Base-by-base conservation (phyloP, 2,113 vertebrate species). In the Zosterops lateralis region DNA sequence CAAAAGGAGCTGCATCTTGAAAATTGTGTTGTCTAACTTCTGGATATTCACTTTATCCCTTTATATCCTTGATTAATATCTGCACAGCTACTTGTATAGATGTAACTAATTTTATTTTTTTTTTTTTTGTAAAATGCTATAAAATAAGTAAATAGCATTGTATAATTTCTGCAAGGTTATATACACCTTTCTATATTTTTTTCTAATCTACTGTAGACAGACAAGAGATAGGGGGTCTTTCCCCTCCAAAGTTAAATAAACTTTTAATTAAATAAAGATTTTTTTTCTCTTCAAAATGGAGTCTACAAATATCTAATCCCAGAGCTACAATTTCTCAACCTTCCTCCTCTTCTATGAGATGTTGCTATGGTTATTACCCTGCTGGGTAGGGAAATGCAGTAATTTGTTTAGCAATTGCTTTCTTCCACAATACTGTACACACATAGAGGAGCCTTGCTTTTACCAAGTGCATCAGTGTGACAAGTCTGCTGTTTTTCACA, bases 281-380 rank as follows among this genome's bases (percentile, higher is more conserved):
- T 45, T 92, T 91, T 45, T 92, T 76, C 25, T 22, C n/a, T 88
- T 91, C 84, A 90, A 95, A 88, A 94, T 79, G 70, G 82, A 86
- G 68, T 66, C 84, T 84, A 84, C 85, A 84, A 82, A 81, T 93
- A 90, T 58, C 38, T 94, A 90, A 95, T 95, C 94, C 81, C 88
- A 91, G 50, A 90, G 80, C 84, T 84, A 77, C 84, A 88, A 16
- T 89, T 94, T 87, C 54, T 95, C 78, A 86, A 51, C 90, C 81
- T 84, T 78, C 66, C 32, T 93, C 65, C 45, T 90, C 65, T 78
- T 84, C 84, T 66, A 0, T 75, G 76, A 94, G 88, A 50, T 93
- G 92, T 97, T 95, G 93, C 95, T 94, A 86, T 93, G 95, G 95
- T 97, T 97, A 94, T 96, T 96, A 93, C 87, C 64, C 93, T 92